Percentiles rank a stretch among this genome's conserved stretches.
phyloP scores from a whole-genome alignment of 2,797 vertebrate genomes.

The Lepus townsendii region DNA sequence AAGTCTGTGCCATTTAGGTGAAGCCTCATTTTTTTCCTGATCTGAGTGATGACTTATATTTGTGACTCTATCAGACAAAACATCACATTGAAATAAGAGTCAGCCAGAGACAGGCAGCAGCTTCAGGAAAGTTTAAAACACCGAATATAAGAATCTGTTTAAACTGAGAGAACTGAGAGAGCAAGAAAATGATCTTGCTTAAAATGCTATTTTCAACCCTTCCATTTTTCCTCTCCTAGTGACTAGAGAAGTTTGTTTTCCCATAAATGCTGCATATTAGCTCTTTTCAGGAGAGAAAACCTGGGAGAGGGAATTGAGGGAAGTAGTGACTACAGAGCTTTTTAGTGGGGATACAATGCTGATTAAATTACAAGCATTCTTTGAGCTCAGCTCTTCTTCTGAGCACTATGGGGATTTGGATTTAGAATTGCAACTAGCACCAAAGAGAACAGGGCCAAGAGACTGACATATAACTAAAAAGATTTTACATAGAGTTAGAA shows the following conservation, averaged over 20 bases:
- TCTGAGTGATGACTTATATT: slow-evolving; percentile 1
- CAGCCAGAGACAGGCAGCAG: slow-evolving; percentile 3
- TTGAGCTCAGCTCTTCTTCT: slow-evolving; percentile 15
- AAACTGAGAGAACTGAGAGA: slow-evolving; percentile 38
- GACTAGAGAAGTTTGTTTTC: slow-evolving; percentile 32
- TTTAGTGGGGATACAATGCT: not conserved
- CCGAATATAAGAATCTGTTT: slow-evolving; percentile 43
- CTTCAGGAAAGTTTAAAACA: slow-evolving; percentile 40
- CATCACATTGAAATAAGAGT: not conserved
- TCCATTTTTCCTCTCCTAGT: not conserved
- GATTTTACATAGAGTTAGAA: not conserved
- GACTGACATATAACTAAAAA: not conserved
- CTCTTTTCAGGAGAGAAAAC: slow-evolving; percentile 13
- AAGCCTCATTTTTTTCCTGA: not conserved
- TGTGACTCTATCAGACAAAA: not conserved
- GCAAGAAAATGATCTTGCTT: slow-evolving; percentile 5
- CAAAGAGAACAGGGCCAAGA: not conserved
- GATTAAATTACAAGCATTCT: slow-evolving; percentile 24
- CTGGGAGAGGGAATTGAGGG: slow-evolving; percentile 1
- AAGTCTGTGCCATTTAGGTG: not conserved
- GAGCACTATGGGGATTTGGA: not conserved
- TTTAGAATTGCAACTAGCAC: not conserved
- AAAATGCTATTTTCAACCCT: slow-evolving; percentile 31
- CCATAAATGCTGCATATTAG: not conserved
- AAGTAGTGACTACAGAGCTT: slow-evolving; percentile 36